Percentiles rank a stretch among this genome's conserved stretches.
phyloP scores from a whole-genome alignment of 1,140 invertebrate species.

The Apis dorsata region DNA sequence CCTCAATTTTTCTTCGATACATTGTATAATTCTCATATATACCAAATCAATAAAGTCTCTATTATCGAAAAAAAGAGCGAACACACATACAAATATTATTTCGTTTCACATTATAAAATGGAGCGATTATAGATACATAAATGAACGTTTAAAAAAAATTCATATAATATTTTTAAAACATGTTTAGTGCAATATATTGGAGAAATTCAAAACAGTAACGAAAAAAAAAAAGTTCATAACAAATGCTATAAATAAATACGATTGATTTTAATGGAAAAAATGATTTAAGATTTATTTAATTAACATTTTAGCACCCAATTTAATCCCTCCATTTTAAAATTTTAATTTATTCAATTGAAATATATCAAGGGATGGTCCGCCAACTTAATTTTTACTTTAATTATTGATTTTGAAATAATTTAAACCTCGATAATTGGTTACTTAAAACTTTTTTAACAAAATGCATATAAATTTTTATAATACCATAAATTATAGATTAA shows the following conservation, averaged over 20 bases:
- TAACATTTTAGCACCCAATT: not conserved
- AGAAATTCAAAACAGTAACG: conserved; percentile 15
- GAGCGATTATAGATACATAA: conserved; percentile 39
- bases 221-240: not conserved
- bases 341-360: conserved; percentile 9
- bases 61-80: conserved; percentile 10
- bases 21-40: not conserved
- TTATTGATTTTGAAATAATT: conserved; percentile 22
- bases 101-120: conserved; percentile 55
- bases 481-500: conserved; percentile 14
- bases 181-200: not conserved
- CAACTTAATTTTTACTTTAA: not conserved
- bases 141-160: not conserved
- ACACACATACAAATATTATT: conserved; percentile 44
- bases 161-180: conserved; percentile 19
- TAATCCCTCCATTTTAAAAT: conserved; percentile 63
- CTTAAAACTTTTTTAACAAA: not conserved
- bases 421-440: not conserved
- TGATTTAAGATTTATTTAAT: not conserved
- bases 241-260: conserved; percentile 4
- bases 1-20: not conserved
- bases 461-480: not conserved
- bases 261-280: not conserved
- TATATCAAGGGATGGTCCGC: conserved; percentile 57
- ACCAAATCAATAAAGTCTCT: conserved; percentile 10